Percentiles rank a stretch among this genome's conserved stretches.
Evolutionary conservation across 2,888 invertebrate genomes (phyloP).

Genomic region (Saturnia japonica): DNA sequence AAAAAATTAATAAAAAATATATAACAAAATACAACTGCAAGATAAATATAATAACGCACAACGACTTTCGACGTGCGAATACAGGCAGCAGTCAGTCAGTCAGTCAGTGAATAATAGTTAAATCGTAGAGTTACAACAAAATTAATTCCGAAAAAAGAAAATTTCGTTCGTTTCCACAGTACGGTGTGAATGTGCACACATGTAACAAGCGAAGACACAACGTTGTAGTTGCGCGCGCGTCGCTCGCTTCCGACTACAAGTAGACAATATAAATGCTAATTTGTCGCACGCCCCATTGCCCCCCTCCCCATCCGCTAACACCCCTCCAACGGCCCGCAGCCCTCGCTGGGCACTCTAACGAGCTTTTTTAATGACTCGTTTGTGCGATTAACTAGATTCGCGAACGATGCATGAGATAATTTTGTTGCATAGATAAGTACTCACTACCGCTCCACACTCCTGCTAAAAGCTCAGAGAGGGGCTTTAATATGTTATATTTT

Average conservation of each 20-base stretch:
- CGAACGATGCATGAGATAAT: background rate
- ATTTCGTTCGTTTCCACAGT: background rate
- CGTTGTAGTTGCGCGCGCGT: slow-evolving; percentile 8
- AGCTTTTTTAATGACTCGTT: slow-evolving; percentile 15
- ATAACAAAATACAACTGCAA: background rate
- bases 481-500: no score
- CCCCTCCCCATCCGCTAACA: background rate
- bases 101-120: background rate
- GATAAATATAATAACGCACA: background rate
- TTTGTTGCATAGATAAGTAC: background rate
- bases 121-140: background rate
- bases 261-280: slow-evolving; percentile 16
- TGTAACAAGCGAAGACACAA: background rate
- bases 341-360: slow-evolving; percentile 3
- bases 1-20: no score
- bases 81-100: no score
- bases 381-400: slow-evolving; percentile 9
- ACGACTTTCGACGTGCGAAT: background rate
- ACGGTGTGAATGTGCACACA: background rate
- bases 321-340: background rate
- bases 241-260: slow-evolving; percentile 7
- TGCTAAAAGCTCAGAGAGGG: no score
- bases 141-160: background rate
- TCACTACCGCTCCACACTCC: background rate
- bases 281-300: background rate